Evolutionary conservation across 2,797 vertebrate species (phyloP), one percentile per base, ranked within the genome.

Genomic region (Cichlasoma orientale): DNA sequence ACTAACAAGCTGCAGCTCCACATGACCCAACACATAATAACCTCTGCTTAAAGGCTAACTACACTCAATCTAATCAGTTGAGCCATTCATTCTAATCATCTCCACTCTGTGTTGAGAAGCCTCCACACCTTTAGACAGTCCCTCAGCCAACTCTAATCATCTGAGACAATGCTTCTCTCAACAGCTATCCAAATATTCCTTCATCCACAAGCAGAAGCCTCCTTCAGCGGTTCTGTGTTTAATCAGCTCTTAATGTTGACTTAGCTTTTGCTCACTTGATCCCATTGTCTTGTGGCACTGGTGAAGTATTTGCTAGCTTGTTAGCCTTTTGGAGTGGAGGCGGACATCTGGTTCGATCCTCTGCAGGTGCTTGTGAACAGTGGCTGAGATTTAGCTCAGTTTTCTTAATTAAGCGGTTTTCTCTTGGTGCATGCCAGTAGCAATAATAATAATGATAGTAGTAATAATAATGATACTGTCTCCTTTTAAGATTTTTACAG

Each of bases 61-160:
- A 93, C 96, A 94, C 63, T 88, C 71, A 92, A 95, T 95, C 95
- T 96, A 96, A 97, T 97, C 93, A 94, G 93, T 81, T 75, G 89
- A 86, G 92, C 94, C 95, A 96, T 97, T 96, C 95, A 96, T 96
- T 95, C 95, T 95, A 92, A 95, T 97, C 96, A 92, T 94, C 92
- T 94, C 88, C 57, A 18, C 52, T 75, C 59, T 38, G 38, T 12
- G 19, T 36, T 56, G 55, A 86, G 72, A 80, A 74, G 38, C 86
- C 79, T 70, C 73, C 75, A 66, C 84, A 82, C 84, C 57, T 70
- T 56, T 74, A 82, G 72, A 80, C 63, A 23, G 93, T 83, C 82
- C 95, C 88, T 90, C 91, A 92, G 94, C 91, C 88, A 90, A 92
- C 84, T 92, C 85, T 85, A 91, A 96, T 96, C 94, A 96, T 96